Conservation (phyloP, 2,797 vertebrate species). For the Fringilla coelebs region DNA sequence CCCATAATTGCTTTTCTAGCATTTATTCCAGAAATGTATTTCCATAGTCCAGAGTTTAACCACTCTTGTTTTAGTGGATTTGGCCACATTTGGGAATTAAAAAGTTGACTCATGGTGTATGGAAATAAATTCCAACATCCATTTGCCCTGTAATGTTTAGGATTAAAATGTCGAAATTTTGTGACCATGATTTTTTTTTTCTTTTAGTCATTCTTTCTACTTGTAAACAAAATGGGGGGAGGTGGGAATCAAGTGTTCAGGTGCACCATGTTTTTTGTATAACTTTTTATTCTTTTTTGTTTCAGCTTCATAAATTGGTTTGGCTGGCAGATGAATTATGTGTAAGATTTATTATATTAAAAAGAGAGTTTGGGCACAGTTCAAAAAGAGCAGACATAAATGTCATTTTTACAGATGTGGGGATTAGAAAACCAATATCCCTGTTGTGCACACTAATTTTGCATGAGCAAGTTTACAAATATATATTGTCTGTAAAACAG, state of each 20-base stretch:
- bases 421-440: slow-evolving; percentile 59
- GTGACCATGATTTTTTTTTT: slow-evolving; percentile 77
- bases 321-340: slow-evolving; percentile 72
- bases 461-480: slow-evolving; percentile 82
- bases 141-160: slow-evolving; percentile 80
- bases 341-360: slow-evolving; percentile 76
- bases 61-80: slow-evolving; percentile 77
- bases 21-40: slow-evolving; percentile 83
- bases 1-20: slow-evolving; percentile 83
- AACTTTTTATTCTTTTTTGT: slow-evolving; percentile 70
- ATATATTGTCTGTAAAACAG: slow-evolving; percentile 79
- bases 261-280: slow-evolving; percentile 77
- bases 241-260: background rate
- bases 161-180: slow-evolving; percentile 81
- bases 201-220: slow-evolving; percentile 72
- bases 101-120: slow-evolving; percentile 75
- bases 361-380: slow-evolving; percentile 66
- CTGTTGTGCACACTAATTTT: slow-evolving; percentile 74
- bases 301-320: slow-evolving; percentile 74
- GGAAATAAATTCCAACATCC: slow-evolving; percentile 75
- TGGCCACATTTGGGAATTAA: slow-evolving; percentile 80
- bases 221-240: slow-evolving; percentile 55
- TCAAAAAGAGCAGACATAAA: slow-evolving; percentile 59
- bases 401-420: slow-evolving; percentile 67
- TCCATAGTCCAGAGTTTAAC: slow-evolving; percentile 77